phyloP scores from a whole-genome alignment of 2,113 vertebrate species.

The Oryzias javanicus region DNA sequence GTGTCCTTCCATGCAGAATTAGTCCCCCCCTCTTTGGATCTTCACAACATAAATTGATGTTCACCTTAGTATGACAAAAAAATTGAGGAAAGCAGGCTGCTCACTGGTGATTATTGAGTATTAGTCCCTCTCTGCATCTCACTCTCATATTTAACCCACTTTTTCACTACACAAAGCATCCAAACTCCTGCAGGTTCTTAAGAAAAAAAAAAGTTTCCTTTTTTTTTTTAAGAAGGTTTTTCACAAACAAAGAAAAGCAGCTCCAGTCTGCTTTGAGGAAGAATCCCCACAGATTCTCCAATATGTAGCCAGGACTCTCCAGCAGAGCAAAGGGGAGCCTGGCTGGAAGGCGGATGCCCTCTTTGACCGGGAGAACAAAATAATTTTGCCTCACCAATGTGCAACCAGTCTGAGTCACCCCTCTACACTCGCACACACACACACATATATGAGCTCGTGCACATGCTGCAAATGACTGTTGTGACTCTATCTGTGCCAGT shows the following conservation, averaged over 20 bases:
- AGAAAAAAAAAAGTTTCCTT: slow-evolving; percentile 11
- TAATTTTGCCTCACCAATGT: slow-evolving; percentile 37
- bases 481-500: neutral
- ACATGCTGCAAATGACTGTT: slow-evolving; percentile 22
- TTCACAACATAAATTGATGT: neutral
- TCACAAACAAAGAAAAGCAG: slow-evolving; percentile 34
- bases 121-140: slow-evolving; percentile 16
- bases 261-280: slow-evolving; percentile 3
- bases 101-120: slow-evolving; percentile 14
- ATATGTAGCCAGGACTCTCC: slow-evolving; percentile 42
- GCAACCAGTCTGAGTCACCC: slow-evolving; percentile 10
- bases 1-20: neutral
- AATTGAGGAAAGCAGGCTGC: neutral
- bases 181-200: neutral
- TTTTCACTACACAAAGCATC: neutral
- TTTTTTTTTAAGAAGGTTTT: neutral
- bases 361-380: slow-evolving; percentile 47
- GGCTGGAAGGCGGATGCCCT: slow-evolving; percentile 39
- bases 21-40: neutral
- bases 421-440: slow-evolving; percentile 8
- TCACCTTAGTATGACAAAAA: neutral
- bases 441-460: slow-evolving; percentile 13
- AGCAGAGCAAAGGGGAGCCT: slow-evolving; percentile 23
- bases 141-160: slow-evolving; percentile 8
- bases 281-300: slow-evolving; percentile 35